Base-by-base conservation (phyloP, 2,888 invertebrate genomes). In the Nymphalis polychloros region DNA sequence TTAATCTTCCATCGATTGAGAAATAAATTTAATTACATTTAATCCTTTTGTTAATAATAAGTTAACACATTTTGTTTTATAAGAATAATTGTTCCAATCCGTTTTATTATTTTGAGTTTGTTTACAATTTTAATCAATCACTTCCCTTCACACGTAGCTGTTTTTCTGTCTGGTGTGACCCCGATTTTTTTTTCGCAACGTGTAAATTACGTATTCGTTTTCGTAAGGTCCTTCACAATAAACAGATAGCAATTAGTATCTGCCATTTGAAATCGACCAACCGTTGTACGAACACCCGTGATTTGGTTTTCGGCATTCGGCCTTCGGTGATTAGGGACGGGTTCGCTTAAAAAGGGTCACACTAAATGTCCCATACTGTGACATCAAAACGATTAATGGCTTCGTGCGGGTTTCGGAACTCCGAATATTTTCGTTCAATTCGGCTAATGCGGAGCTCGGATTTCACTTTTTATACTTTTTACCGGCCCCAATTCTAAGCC, bases 291-390 rank as follows among this genome's bases (percentile, higher is more conserved):
- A 79, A 81, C 77, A 81, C 77, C 78, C 77, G 72, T 81, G 81
- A 79, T 79, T 79, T 75, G 78, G 78, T 81, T 83, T 85, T 84
- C 79, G 82, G 83, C 82, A 79, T 86, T 86, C 83, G 83, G 81
- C 80, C 83, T 85, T 84, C 79, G 80, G 79, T 84, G 87, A 88
- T 88, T 88, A 89, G 83, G 84, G 83, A 81, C 86, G 84, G 86
- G 85, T 87, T 85, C 84, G 83, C 84, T 85, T 88, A 89, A 91
- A 91, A 91, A 91, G 90, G 90, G 91, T 91, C 89, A 88, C 89
- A 90, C 90, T 90, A 90, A 92, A 91, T 89, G 90, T 91, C 89
- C 90, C 89, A 88, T 90, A 90, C 90, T 85, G 90, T 86, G 90
- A 90, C 90, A 91, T 89, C 89, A 83, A 86, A 89, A 89, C 90